Evolutionary conservation across 2,888 invertebrate genomes (phyloP), one percentile per base, ranked within the genome.

Genomic region (Thymelicus sylvestris): DNA sequence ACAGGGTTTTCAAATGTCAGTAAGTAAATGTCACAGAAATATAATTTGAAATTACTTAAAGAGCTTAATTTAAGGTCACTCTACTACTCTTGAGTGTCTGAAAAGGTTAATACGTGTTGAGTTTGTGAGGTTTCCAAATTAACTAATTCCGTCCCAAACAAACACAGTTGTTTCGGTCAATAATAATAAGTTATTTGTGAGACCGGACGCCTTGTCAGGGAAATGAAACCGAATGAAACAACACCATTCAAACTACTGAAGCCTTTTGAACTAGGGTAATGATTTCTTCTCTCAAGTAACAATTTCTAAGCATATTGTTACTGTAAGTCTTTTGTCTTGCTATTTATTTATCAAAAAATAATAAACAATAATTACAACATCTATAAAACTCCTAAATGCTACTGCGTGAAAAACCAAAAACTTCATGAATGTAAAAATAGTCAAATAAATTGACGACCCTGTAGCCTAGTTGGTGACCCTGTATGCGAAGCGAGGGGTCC

Each of bases 81-180:
- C 7, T 13, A 57, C 31, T 50, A 31, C 31, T 19, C 38, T 57
- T 10, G 66, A 57, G 8, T 66, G 57, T 66, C 57, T 47, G 57
- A 66, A 57, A 57, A 57, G 24, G 31, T 64, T 50, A 41, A 39
- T 55, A 55, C 55, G 60, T 67, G 67, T 67, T n/a, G 38, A 24
- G 48, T 48, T 41, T 39, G 31, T 38, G 8, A 47, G 48, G 60
- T 59, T 48, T 48, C 31, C 10, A 38, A 48, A 67, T 67, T 67
- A 47, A 48, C 67, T 67, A 48, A 67, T 60, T 67, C 60, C 8
- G 39, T 60, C 60, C 48, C 48, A 60, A 60, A 67, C 48, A 67
- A 60, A 67, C 59, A 60, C 48, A 10, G 52, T 55, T 24, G 24
- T 10, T 15, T 41, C 15, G n/a, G 52, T 41, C 19, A 52, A 41